Conservation (phyloP, 2,113 vertebrate genomes). For the Mobula hypostoma region DNA sequence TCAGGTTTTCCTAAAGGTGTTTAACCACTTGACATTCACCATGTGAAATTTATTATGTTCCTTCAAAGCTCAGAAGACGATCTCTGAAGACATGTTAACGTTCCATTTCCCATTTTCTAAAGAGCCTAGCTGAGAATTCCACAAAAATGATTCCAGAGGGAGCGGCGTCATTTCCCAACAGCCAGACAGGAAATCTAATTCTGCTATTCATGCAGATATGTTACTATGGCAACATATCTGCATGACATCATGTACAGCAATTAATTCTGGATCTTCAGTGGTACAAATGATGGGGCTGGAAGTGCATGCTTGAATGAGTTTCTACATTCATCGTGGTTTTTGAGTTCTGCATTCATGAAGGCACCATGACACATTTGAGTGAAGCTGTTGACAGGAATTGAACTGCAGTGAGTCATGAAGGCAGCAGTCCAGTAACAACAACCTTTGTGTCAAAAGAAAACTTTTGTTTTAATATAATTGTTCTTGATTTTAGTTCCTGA, state of each 20-base stretch:
- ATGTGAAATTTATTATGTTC: not conserved
- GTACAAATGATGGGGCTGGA: not conserved
- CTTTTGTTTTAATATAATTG: not conserved
- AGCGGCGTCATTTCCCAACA: not conserved
- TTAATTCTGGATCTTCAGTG: conserved; percentile 25
- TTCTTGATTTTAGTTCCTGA: conserved; percentile 26
- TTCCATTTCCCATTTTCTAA: conserved; percentile 9
- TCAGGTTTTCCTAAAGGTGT: no score
- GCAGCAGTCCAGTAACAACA: not conserved
- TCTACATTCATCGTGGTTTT: not conserved
- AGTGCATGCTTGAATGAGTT: not conserved
- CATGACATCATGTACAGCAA: conserved; percentile 28
- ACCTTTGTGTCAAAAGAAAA: conserved; percentile 28
- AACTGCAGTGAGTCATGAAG: not conserved
- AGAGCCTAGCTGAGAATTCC: conserved; percentile 13
- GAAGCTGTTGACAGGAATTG: not conserved
- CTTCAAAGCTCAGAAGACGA: not conserved
- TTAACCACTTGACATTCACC: not conserved
- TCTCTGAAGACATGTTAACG: not conserved
- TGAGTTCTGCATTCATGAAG: not conserved
- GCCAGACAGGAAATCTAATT: not conserved
- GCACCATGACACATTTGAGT: conserved; percentile 21
- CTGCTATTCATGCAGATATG: no score
- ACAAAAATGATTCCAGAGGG: not conserved
- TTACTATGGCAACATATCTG: conserved; percentile 14